A percentile compares a stretch with the other conserved stretches of the same genome.
phyloP scores from a whole-genome alignment of 92 coral and sea anemone species.

The Ricordea florida region DNA sequence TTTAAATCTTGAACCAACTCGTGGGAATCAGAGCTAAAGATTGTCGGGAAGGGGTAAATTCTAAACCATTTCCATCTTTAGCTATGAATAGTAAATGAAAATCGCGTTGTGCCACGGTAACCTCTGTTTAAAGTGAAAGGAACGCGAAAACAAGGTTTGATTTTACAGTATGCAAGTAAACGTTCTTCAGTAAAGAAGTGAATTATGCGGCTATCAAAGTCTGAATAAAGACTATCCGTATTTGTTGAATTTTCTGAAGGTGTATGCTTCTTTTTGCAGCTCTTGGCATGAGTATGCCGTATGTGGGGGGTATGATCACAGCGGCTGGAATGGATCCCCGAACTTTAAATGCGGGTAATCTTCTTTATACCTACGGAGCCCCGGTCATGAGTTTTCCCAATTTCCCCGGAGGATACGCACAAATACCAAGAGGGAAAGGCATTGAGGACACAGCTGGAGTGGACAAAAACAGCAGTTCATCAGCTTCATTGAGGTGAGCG shows the following conservation, averaged over 20 bases:
- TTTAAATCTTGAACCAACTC: no score
- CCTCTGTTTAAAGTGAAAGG: no score
- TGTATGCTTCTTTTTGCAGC: not conserved
- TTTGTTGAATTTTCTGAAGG: not conserved
- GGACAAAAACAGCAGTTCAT: not conserved
- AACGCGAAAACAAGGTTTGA: no score
- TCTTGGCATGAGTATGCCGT: conserved; percentile 57
- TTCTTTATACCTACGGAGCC: conserved; percentile 61
- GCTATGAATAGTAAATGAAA: no score
- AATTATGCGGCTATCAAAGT: no score
- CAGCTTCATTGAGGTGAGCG: conserved; percentile 14
- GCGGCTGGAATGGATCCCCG: conserved; percentile 73
- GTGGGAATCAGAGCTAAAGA: no score
- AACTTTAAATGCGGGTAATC: conserved; percentile 36
- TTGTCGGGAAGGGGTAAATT: no score
- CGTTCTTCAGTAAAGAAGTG: no score
- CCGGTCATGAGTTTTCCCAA: conserved; percentile 50
- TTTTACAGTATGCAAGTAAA: no score
- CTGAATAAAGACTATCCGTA: no score
- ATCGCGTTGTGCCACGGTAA: no score
- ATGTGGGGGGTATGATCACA: conserved; percentile 34
- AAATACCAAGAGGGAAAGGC: conserved; percentile 30
- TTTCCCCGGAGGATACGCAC: conserved; percentile 50
- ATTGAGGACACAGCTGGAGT: conserved; percentile 34
- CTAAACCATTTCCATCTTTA: no score